phyloP scores from a whole-genome alignment of 2,797 vertebrate genomes.

The Hydrophis major region DNA sequence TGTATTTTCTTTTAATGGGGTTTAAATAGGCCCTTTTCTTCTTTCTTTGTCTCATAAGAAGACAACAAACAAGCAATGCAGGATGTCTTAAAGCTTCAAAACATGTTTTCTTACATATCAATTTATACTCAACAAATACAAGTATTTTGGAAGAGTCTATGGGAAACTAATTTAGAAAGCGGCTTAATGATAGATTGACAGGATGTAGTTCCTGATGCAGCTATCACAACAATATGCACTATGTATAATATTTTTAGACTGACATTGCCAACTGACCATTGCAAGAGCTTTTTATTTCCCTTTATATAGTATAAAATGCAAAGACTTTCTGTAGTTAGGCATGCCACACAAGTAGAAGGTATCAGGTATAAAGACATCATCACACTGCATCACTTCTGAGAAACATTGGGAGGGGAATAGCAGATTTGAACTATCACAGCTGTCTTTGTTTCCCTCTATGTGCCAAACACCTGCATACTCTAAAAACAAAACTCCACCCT shows the following conservation, averaged over 20 bases:
- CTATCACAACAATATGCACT: neutral
- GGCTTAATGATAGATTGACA: conserved; percentile 3
- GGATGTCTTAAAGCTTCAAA: neutral
- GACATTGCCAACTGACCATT: conserved; percentile 20
- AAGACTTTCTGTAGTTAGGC: conserved; percentile 48
- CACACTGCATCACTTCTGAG: conserved; percentile 74
- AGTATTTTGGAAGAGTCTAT: conserved; percentile 25
- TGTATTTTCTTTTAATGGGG: conserved; percentile 42
- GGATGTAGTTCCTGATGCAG: conserved; percentile 16
- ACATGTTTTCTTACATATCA: conserved; percentile 7
- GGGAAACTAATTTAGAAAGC: conserved; percentile 13
- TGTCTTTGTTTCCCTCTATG: conserved; percentile 70
- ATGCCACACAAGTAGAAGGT: conserved; percentile 77
- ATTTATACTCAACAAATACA: neutral
- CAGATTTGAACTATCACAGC: conserved; percentile 77
- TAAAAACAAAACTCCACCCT: conserved; percentile 81
- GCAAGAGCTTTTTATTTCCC: conserved; percentile 17
- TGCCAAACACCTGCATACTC: conserved; percentile 83
- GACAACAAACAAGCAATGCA: neutral
- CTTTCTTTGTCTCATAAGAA: conserved; percentile 27
- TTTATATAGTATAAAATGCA: conserved; percentile 11
- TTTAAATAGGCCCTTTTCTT: conserved; percentile 65
- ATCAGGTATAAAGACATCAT: conserved; percentile 78
- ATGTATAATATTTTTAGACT: neutral
- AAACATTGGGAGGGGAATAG: conserved; percentile 75